Evolutionary conservation across 2,113 vertebrate species (phyloP).

Genomic region (Pristiophorus japonicus): DNA sequence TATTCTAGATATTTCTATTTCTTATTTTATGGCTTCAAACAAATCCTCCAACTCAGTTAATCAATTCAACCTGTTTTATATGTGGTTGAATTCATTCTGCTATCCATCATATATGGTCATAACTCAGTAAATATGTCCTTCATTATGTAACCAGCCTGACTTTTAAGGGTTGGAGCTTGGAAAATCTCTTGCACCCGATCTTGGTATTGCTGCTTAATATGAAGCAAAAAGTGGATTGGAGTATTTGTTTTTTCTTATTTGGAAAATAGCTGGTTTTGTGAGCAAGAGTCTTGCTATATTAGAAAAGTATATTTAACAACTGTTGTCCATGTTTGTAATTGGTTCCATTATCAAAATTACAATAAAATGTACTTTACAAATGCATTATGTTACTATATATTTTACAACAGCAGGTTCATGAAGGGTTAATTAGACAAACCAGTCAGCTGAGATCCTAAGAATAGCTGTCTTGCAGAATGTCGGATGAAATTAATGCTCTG

Average conservation of each 20-base stretch:
- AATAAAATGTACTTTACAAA: too few species aligned
- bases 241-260: background rate
- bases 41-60: background rate
- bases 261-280: background rate
- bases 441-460: background rate
- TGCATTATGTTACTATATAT: too few species aligned
- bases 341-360: background rate
- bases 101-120: background rate
- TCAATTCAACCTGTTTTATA: background rate
- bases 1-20: background rate
- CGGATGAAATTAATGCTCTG: background rate
- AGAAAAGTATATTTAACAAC: background rate
- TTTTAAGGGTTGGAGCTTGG: background rate
- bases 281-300: background rate
- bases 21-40: background rate
- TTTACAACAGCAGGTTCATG: background rate
- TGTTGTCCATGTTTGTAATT: background rate
- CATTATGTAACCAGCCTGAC: background rate
- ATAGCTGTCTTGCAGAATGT: background rate
- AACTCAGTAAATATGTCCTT: background rate
- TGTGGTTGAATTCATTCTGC: background rate
- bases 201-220: background rate
- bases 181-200: background rate
- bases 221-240: background rate
- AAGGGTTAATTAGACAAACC: background rate